These are phyloP conservation scores for Pampusana beccarii DNA, from an alignment of 2,113 vertebrate genomes.

Conservation along the genomic window DNA sequence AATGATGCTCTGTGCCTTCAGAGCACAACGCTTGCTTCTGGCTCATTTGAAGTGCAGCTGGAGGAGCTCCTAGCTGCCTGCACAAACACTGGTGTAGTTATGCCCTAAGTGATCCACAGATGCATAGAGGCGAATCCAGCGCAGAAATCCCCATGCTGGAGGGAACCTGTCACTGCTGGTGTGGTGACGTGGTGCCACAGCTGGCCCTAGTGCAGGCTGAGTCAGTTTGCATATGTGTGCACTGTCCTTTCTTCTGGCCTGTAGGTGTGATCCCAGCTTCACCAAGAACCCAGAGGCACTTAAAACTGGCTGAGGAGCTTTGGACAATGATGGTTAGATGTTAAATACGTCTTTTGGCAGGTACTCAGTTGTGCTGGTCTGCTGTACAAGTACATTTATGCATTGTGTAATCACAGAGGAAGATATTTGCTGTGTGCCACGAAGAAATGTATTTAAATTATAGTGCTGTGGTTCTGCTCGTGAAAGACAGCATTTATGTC, in stretches of 20 bases:
- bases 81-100: accelerated
- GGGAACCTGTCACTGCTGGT: not conserved
- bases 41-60: not conserved
- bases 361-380: not conserved
- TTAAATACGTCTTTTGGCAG: not conserved
- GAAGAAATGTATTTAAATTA: not conserved
- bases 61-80: not conserved
- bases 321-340: not conserved
- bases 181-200: not conserved
- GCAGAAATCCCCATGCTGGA: not conserved
- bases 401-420: not conserved
- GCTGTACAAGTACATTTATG: not conserved
- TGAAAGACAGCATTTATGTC: not conserved
- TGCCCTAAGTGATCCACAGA: not conserved
- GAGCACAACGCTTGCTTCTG: not conserved
- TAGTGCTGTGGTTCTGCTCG: not conserved
- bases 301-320: not conserved
- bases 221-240: not conserved
- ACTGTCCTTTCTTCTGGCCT: not conserved
- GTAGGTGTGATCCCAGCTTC: not conserved
- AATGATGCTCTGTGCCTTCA: not conserved
- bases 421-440: not conserved
- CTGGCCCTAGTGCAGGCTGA: not conserved
- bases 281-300: not conserved
- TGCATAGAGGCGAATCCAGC: not conserved